A percentile compares a stretch with the other conserved stretches of the same genome.
phyloP scores from a whole-genome alignment of 2,888 invertebrate species.

The Parochlus steinenii region DNA sequence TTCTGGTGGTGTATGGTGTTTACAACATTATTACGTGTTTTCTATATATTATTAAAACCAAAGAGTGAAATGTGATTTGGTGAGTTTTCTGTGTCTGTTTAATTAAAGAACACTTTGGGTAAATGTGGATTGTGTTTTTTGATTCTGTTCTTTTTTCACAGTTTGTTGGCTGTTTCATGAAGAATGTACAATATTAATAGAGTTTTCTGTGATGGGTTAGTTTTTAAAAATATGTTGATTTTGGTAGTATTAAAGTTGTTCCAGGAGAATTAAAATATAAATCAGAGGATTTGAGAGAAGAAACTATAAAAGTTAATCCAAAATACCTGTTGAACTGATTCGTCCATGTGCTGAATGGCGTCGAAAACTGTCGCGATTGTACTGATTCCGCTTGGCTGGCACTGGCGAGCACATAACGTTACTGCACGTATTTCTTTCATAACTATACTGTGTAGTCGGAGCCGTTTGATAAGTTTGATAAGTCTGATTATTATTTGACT shows the following conservation, averaged over 20 bases:
- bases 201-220: not conserved
- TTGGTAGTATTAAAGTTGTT: not conserved
- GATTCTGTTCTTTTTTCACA: too few species aligned
- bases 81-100: too few species aligned
- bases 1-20: too few species aligned
- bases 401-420: conserved; percentile 12
- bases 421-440: conserved; percentile 11
- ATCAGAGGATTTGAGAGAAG: not conserved
- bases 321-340: conserved; percentile 28
- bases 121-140: too few species aligned
- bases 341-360: conserved; percentile 32
- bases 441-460: too few species aligned
- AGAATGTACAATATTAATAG: too few species aligned
- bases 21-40: too few species aligned
- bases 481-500: not conserved
- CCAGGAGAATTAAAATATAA: not conserved
- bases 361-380: conserved; percentile 26
- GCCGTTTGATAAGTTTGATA: too few species aligned
- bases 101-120: too few species aligned
- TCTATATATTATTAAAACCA: too few species aligned
- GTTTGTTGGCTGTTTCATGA: too few species aligned
- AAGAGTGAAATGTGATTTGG: too few species aligned
- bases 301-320: not conserved
- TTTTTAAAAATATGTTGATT: not conserved
- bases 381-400: conserved; percentile 12